Conservation (phyloP, 2,113 vertebrate genomes). For the Barnardius zonarius region DNA sequence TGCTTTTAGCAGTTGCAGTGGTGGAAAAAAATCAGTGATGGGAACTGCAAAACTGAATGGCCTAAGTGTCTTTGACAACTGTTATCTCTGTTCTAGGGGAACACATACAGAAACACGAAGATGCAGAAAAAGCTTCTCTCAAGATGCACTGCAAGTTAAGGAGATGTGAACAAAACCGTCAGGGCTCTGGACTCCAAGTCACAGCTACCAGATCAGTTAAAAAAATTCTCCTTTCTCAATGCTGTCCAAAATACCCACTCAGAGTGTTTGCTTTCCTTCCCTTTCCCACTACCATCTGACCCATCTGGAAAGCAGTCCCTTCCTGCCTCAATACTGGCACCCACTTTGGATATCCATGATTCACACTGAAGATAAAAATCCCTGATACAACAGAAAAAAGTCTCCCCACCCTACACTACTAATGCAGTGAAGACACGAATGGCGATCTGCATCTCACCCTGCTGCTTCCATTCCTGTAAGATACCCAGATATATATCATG, state of each 20-base stretch:
- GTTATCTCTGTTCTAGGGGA: neutral
- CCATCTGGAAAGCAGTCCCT: neutral
- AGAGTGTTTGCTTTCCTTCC: neutral
- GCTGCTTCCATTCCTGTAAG: neutral
- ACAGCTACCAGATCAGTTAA: neutral
- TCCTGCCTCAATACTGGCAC: neutral
- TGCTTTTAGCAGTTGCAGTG: constrained; percentile 32
- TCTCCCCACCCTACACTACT: too few relatives aligned
- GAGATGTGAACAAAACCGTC: neutral
- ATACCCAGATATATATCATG: neutral
- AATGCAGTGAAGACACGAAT: neutral
- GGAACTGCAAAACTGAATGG: constrained; percentile 13
- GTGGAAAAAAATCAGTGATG: neutral
- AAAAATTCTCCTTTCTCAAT: neutral
- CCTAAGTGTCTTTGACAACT: neutral
- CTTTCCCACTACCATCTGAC: neutral
- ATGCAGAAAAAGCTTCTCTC: neutral
- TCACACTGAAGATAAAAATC: neutral
- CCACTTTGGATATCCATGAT: neutral
- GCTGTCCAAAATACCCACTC: neutral
- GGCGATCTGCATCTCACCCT: neutral
- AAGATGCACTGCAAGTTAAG: neutral
- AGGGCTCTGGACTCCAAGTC: neutral
- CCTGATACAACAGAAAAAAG: neutral
- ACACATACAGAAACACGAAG: neutral